Percentiles rank a stretch among this genome's conserved stretches.
Evolutionary conservation across 2,113 vertebrate species (phyloP).

Genomic region (Pongo pygmaeus): DNA sequence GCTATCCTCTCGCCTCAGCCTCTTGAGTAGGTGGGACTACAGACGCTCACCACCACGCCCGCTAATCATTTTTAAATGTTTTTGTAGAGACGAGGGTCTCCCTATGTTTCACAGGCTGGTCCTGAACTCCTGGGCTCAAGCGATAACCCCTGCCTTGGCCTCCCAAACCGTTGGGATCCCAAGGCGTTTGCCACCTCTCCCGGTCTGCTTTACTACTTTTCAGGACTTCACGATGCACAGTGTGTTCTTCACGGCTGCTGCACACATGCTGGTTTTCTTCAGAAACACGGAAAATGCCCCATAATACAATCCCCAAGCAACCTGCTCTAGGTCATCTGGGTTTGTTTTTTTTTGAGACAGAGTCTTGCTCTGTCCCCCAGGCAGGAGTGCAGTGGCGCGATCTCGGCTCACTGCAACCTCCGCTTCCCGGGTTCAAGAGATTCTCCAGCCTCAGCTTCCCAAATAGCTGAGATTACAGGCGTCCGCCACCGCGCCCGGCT

Average conservation of each 20-base stretch:
- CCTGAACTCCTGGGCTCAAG: neutral
- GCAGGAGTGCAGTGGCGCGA: no score
- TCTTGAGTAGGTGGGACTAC: neutral
- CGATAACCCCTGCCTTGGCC: neutral
- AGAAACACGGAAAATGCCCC: neutral
- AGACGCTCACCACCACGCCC: no score
- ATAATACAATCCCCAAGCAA: rapidly evolving
- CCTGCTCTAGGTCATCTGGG: neutral
- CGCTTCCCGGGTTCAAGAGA: neutral
- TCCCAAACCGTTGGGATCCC: no score
- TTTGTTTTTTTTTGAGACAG: neutral
- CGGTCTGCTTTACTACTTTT: neutral
- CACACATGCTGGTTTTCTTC: neutral
- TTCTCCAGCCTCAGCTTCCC: neutral
- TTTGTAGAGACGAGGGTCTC: neutral
- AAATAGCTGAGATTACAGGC: neutral
- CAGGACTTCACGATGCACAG: neutral
- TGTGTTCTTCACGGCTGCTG: neutral
- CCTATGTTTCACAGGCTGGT: neutral
- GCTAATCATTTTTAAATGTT: neutral
- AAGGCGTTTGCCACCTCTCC: neutral
- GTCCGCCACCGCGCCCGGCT: neutral
- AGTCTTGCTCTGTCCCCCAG: neutral
- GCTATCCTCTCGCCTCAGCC: neutral
- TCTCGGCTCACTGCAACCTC: neutral